Conservation (phyloP, 1,140 invertebrate species). For the Meloidogyne hapla region DNA sequence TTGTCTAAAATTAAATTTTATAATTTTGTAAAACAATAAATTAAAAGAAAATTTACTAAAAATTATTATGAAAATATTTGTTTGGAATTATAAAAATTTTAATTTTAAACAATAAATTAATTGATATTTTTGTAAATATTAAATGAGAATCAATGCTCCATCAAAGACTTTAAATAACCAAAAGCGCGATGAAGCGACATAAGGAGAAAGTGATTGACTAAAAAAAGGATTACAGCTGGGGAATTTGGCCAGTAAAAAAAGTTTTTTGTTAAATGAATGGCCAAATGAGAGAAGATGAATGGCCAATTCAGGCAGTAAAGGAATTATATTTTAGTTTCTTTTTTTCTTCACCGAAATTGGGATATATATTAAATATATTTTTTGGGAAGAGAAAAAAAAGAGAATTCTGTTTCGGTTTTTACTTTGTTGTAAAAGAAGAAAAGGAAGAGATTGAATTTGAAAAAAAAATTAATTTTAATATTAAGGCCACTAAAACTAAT, state of each 20-base stretch:
- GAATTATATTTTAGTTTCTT: not conserved
- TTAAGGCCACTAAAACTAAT: too few relatives aligned
- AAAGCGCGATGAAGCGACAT: slow-evolving; percentile 17
- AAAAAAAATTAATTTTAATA: not conserved
- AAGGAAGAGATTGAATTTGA: not conserved
- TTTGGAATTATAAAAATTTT: too few relatives aligned
- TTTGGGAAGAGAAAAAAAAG: not conserved
- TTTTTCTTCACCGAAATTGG: not conserved
- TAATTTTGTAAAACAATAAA: slow-evolving; percentile 4
- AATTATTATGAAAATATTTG: too few relatives aligned
- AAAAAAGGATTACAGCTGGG: slow-evolving; percentile 10
- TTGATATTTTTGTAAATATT: too few relatives aligned
- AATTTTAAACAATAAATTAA: too few relatives aligned
- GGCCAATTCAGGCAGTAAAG: slow-evolving; percentile 27
- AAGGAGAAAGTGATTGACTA: not conserved
- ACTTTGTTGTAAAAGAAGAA: not conserved
- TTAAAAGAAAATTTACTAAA: not conserved
- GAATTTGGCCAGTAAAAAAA: slow-evolving; percentile 13
- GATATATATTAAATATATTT: too few relatives aligned
- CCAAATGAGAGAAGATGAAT: not conserved
- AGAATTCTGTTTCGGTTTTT: not conserved
- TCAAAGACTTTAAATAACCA: not conserved
- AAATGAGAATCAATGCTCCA: not conserved
- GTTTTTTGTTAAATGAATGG: slow-evolving; percentile 3
- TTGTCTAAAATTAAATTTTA: too few relatives aligned